Base-by-base conservation (phyloP, 2,797 vertebrate genomes). In the Hemibagrus guttatus region DNA sequence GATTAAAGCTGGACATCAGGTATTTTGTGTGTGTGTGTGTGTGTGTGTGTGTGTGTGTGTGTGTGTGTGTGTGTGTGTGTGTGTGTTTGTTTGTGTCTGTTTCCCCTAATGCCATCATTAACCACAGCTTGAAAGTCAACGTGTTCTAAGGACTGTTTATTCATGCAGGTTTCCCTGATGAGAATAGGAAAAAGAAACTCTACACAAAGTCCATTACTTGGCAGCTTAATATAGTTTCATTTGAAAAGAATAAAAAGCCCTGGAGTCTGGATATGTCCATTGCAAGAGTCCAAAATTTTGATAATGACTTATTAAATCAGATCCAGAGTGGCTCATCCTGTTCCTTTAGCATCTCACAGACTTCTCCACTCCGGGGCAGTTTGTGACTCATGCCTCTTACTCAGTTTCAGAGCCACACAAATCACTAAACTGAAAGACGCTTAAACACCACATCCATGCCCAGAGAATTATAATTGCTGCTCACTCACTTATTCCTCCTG, bases 1-100 rank as follows among this genome's bases (percentile, higher is more conserved):
- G 95, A 95, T 99, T 81, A 97, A 95, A 95, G 96, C 95, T 83
- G 98, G 98, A 82, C 96, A 99, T 90, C 98, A 99, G 97, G 98
- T 99, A 95, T 90, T 42, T n/a, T 86, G 63, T 86, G 80, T 59
- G 58, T 42, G 31, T 26, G 59, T 58, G 52, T 79, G 49, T 74
- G 52, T 35, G 58, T 59, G 52, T 76, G 64, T 84, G 49, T 59
- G 46, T 17, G n/a, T n/a, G 28, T n/a, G 16, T n/a, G n/a, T n/a
- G n/a, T n/a, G n/a, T 63, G 35, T n/a, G n/a, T n/a, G n/a, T 86
- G 63, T 86, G 80, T 59, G 58, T 42, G 31, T 26, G 59, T 58
- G 52, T 79, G 49, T 74, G 52, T 35, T n/a, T n/a, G n/a, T n/a
- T n/a, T n/a, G n/a, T n/a, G n/a, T n/a, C n/a, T n/a, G 58, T 59